Evolutionary conservation across 2,113 vertebrate species (phyloP).

Genomic region (Eonycteris spelaea): DNA sequence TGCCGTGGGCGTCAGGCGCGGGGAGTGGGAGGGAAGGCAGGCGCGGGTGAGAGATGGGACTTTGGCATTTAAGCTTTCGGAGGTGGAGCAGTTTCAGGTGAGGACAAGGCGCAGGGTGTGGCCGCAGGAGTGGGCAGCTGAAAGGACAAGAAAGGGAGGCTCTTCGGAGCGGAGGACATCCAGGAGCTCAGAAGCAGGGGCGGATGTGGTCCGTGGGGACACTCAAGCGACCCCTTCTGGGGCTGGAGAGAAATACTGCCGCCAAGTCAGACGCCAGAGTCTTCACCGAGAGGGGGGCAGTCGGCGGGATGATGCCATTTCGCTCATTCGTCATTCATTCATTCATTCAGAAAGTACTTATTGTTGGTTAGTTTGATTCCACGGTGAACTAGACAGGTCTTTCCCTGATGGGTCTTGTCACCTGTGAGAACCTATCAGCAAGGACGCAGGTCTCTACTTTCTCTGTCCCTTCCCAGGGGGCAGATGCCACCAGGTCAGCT

Average conservation of each 20-base stretch:
- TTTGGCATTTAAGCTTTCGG: background rate
- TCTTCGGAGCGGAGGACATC: background rate
- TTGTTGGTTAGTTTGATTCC: fast-evolving
- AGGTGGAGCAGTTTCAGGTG: conserved; percentile 51
- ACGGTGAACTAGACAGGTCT: background rate
- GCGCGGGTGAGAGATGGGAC: background rate
- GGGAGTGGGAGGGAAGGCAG: background rate
- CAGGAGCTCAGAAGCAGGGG: background rate
- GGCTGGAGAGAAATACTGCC: background rate
- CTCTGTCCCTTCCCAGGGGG: background rate
- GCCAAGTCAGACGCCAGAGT: background rate
- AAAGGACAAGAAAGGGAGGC: background rate
- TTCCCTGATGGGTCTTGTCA: too few species aligned
- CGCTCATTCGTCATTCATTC: background rate
- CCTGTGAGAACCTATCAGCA: background rate
- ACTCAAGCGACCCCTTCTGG: background rate
- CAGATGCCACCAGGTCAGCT: fast-evolving
- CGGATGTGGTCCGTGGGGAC: fast-evolving
- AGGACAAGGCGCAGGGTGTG: background rate
- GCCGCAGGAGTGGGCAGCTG: background rate
- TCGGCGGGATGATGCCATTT: background rate
- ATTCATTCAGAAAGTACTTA: background rate
- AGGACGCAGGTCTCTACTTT: background rate
- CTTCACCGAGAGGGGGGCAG: background rate
- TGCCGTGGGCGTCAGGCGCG: background rate